Base-by-base conservation (phyloP, 2,888 invertebrate species). In the Syritta pipiens region DNA sequence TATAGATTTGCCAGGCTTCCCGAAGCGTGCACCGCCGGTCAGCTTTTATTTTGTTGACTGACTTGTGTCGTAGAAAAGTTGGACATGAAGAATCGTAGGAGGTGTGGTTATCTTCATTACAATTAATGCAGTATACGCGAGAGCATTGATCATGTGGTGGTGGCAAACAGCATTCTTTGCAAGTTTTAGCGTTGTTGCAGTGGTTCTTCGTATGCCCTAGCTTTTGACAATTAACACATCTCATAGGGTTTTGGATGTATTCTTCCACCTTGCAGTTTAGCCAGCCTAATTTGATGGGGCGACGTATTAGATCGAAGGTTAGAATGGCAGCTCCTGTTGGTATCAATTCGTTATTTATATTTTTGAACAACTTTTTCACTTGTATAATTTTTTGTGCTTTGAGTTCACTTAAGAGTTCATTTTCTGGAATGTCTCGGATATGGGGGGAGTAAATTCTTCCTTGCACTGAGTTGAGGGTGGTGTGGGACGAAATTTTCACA, bases 31-130 rank as follows among this genome's bases (percentile, higher is more conserved):
- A 81, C 10, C 76, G 53, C 12, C 46, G 48, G 6, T 72, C 59
- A 1, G 72, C 60, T 74, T 69, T 77, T 5, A 81, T 68, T 67
- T 81, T 81, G 14, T 76, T 81, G 1, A 82, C 62, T 2, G 81
- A 60, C 17, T 81, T 82, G 28, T 82, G 68, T 10, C 53, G 53
- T 5, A 74, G 57, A 40, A 72, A 79, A 9, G 20, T 44, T 9
- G 71, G 69, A 5, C 75, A 71, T 0, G 49, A 9, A 3, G 75
- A 49, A 6, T 72, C 59, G 20, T 59, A 42, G 5, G 75, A 72
- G 3, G 65, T 35, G 22, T 81, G 72, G 9, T 19, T 62, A 10
- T 81, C 81, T 10, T 40, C 60, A 12, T 81, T 40, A 20, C 75
- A 81, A 30, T 72, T 82, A 4, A 79, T 65, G 26, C 71, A 75